A percentile compares a stretch with the other conserved stretches of the same genome.
These are phyloP conservation scores for Cyclargus thomasi DNA, from an alignment of 1,140 invertebrate species.

Conservation along the genomic window DNA sequence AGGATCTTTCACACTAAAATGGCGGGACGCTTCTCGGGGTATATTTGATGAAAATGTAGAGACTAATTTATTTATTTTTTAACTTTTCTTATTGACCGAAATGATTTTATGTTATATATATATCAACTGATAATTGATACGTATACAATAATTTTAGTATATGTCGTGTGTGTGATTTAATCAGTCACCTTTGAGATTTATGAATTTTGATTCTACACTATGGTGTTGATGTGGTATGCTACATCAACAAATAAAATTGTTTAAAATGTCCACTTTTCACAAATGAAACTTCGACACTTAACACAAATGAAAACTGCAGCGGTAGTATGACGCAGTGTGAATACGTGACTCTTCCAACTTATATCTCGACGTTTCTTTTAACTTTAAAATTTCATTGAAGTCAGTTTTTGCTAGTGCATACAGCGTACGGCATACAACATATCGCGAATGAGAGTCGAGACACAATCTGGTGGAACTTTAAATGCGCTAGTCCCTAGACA, in stretches of 20 bases:
- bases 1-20: not conserved
- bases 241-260: too few species aligned
- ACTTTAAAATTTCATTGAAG: slow-evolving; percentile 16
- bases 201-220: too few species aligned
- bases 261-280: too few species aligned
- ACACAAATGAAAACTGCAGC: not conserved
- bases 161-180: too few species aligned
- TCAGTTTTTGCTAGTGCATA: not conserved
- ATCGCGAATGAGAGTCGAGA: not conserved
- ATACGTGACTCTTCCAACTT: slow-evolving; percentile 2
- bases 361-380: slow-evolving; percentile 8
- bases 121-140: too few species aligned
- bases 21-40: not conserved
- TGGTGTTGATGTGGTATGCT: too few species aligned
- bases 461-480: not conserved
- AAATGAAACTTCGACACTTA: not conserved
- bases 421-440: not conserved
- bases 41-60: too few species aligned
- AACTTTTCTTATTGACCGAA: too few species aligned
- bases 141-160: too few species aligned
- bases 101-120: too few species aligned
- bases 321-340: not conserved
- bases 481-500: slow-evolving; percentile 2
- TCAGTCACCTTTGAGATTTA: too few species aligned
- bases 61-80: too few species aligned